Evolutionary conservation across 2,888 invertebrate genomes (phyloP).

Genomic region (Philonicus albiceps): DNA sequence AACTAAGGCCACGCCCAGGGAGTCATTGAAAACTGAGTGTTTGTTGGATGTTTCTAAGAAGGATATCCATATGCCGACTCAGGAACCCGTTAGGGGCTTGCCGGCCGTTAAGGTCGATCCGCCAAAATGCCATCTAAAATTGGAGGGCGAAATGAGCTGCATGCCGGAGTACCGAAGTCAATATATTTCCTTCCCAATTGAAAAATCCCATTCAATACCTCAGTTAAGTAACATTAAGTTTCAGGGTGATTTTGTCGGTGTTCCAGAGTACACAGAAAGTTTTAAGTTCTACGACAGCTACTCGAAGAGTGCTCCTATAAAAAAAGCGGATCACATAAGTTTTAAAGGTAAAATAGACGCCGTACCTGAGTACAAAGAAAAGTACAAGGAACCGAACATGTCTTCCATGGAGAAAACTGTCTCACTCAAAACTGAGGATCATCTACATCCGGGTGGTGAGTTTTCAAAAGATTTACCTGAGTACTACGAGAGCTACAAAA

Average conservation of each 20-base stretch:
- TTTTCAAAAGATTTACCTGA: slow-evolving; percentile 60
- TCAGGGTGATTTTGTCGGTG: slow-evolving; percentile 58
- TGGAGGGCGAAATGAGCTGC: slow-evolving; percentile 50
- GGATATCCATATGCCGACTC: not conserved
- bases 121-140: slow-evolving; percentile 54
- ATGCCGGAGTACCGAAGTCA: slow-evolving; percentile 61
- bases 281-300: slow-evolving; percentile 61
- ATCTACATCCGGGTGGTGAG: slow-evolving; percentile 57
- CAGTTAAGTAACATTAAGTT: slow-evolving; percentile 60
- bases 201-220: slow-evolving; percentile 62
- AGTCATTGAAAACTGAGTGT: slow-evolving; percentile 11
- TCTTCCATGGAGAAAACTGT: slow-evolving; percentile 53
- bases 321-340: slow-evolving; percentile 59
- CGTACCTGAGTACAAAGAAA: slow-evolving; percentile 58
- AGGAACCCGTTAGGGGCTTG: not conserved
- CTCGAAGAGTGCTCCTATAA: slow-evolving; percentile 61
- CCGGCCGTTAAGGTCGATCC: slow-evolving; percentile 44
- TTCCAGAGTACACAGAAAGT: slow-evolving; percentile 61
- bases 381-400: slow-evolving; percentile 57
- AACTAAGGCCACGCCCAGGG: slow-evolving; percentile 9
- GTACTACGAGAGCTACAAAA: slow-evolving; percentile 61
- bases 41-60: not conserved
- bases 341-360: slow-evolving; percentile 53
- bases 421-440: slow-evolving; percentile 57
- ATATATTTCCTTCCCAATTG: slow-evolving; percentile 58